Evolutionary conservation across 2,888 invertebrate genomes (phyloP).

Genomic region (Erebia ligea): DNA sequence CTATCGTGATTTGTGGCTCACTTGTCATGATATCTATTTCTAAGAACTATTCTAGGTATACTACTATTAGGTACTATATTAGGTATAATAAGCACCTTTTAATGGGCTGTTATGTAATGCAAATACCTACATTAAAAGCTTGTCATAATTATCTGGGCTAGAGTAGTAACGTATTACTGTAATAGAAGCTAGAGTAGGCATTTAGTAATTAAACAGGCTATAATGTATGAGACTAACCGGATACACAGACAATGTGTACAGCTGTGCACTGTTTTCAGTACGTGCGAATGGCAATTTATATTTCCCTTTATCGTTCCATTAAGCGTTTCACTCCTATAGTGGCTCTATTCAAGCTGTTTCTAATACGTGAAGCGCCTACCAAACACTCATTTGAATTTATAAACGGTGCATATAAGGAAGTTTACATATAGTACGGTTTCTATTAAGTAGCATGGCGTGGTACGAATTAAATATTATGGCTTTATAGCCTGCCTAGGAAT

Average conservation of each 20-base stretch:
- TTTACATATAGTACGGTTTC: slow-evolving; percentile 19
- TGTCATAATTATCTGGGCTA: background rate
- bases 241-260: slow-evolving; percentile 1
- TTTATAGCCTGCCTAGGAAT: background rate
- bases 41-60: too few relatives aligned
- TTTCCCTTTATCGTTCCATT: slow-evolving; percentile 25
- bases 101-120: background rate
- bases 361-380: slow-evolving; percentile 30
- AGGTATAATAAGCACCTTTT: too few relatives aligned
- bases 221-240: slow-evolving; percentile 2
- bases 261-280: slow-evolving; percentile 5
- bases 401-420: slow-evolving; percentile 60
- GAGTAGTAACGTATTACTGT: background rate
- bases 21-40: background rate
- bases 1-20: background rate
- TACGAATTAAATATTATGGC: background rate
- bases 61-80: too few relatives aligned
- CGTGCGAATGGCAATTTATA: slow-evolving; percentile 23
- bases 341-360: slow-evolving; percentile 31
- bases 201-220: slow-evolving; percentile 9
- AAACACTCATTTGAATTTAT: slow-evolving; percentile 63
- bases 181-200: background rate
- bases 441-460: background rate
- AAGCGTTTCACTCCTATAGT: slow-evolving; percentile 26
- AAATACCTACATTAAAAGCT: background rate